Percentiles rank a stretch among this genome's conserved stretches.
These are phyloP conservation scores for Rhinoptilus africanus DNA, from an alignment of 2,113 vertebrate genomes.

Conservation along the genomic window DNA sequence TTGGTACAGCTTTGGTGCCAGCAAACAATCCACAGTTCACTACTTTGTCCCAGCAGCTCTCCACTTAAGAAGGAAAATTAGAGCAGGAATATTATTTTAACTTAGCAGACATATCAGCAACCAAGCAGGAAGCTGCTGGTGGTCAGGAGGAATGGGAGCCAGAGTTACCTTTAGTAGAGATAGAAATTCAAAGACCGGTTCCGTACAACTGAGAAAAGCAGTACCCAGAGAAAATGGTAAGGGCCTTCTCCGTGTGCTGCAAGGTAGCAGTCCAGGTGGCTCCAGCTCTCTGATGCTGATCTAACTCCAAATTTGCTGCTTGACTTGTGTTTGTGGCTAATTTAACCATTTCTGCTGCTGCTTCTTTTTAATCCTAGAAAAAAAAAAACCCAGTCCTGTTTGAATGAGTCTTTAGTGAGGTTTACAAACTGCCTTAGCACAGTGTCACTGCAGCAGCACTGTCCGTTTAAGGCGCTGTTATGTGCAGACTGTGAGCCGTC, in stretches of 20 bases:
- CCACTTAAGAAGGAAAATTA: neutral
- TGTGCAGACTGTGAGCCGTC: fast-evolving
- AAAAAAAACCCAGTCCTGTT: neutral
- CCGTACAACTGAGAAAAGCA: neutral
- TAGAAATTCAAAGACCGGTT: neutral
- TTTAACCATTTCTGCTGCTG: neutral
- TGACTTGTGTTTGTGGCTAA: neutral
- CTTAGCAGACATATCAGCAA: neutral
- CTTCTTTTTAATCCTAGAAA: neutral
- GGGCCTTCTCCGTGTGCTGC: neutral
- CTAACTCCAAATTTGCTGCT: neutral
- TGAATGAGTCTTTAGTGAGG: neutral
- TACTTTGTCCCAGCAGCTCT: neutral
- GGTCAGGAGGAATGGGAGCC: neutral
- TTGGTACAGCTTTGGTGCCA: neutral
- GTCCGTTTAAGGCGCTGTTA: fast-evolving
- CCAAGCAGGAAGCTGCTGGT: neutral
- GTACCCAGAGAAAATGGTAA: neutral
- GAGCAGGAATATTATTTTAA: neutral
- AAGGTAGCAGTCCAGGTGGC: neutral
- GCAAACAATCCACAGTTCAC: neutral
- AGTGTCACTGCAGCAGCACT: neutral
- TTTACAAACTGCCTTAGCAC: neutral
- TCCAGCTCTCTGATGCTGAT: neutral
- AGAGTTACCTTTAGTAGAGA: neutral